phyloP scores from a whole-genome alignment of 2,113 vertebrate genomes.

The Malurus alboscapulatus region DNA sequence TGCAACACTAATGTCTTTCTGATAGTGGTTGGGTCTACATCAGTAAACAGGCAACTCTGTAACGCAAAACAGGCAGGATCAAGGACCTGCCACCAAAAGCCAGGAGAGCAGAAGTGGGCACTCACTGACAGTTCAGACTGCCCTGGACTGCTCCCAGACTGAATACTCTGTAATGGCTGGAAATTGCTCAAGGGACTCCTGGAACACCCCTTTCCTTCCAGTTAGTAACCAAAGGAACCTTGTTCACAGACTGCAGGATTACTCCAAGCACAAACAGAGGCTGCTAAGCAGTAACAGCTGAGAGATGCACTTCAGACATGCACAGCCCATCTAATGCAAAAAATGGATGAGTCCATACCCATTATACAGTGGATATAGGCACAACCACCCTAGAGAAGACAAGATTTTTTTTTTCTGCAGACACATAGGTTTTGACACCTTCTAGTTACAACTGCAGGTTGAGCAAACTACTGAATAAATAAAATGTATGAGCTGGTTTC shows the following conservation, averaged over 20 bases:
- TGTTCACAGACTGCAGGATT: not conserved
- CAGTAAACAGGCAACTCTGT: not conserved
- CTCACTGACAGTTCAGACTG: not conserved
- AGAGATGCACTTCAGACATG: not conserved
- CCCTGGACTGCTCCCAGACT: not conserved
- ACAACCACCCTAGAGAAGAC: not conserved
- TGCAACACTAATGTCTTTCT: not conserved
- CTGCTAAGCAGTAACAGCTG: not conserved
- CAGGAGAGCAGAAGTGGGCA: not conserved
- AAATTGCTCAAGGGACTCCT: not conserved
- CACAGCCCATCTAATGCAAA: not conserved
- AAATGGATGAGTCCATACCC: rapidly evolving
- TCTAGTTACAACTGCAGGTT: not conserved
- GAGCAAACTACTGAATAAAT: not conserved
- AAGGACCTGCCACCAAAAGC: rapidly evolving
- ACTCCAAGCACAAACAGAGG: not conserved
- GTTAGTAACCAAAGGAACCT: not conserved
- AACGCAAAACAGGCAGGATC: not conserved
- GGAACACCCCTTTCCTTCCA: not conserved
- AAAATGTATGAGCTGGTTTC: not conserved
- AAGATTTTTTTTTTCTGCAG: not conserved
- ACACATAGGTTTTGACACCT: not conserved
- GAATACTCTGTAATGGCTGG: rapidly evolving
- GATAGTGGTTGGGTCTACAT: not conserved
- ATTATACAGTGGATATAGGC: not conserved